Base-by-base conservation (phyloP, 30 jellyfish, hydroid and myxozoan genomes). In the Aurelia coerulea region DNA sequence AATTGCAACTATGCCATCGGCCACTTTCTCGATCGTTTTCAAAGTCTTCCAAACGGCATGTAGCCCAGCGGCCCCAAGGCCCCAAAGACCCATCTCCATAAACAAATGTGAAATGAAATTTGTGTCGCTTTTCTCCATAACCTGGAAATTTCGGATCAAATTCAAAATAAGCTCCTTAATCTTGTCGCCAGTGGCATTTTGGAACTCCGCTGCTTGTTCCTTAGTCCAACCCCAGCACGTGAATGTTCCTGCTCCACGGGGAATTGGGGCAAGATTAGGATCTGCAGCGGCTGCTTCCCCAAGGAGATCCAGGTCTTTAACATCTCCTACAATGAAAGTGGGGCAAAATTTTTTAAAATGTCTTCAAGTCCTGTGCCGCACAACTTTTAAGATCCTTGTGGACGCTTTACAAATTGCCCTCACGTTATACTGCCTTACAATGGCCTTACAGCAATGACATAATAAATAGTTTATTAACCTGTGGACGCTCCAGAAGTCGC, bases 261-360 rank as follows among this genome's bases (percentile, higher is more conserved):
- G 87, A 16, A 77, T 77, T 10, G 76, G 74, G 16, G 87, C 87
- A 23, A 77, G 87, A 68, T 77, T 62, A 4, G 77, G 68, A 31
- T 77, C 68, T 10, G 35, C 54, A 34, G 34, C 78, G 10, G 77
- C 87, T 56, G n/a, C 67, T 18, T 39, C 74, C 17, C 87, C 87
- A 62, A 77, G 87, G 16, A 77, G 87, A 63, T 77, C 87, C 16
- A 77, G 32, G 10, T 41, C 50, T 65, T 77, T 77, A 10, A 77
- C 78, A n/a, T 60, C 53, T 9, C 87, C 87, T 77, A 59, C 14
- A 73, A 73, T 41, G 42, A n/a, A 18, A 62, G 35, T 4, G 6
- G 72, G 31, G 12, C 35, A 46, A 7, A 46, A 46, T 7, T 46
- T 23, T 0, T 0, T 6, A 46, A 46, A 7, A 46, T 6, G 56